Evolutionary conservation across 2,888 invertebrate species (phyloP).

Genomic region (Lepidocyrtinus sp.): DNA sequence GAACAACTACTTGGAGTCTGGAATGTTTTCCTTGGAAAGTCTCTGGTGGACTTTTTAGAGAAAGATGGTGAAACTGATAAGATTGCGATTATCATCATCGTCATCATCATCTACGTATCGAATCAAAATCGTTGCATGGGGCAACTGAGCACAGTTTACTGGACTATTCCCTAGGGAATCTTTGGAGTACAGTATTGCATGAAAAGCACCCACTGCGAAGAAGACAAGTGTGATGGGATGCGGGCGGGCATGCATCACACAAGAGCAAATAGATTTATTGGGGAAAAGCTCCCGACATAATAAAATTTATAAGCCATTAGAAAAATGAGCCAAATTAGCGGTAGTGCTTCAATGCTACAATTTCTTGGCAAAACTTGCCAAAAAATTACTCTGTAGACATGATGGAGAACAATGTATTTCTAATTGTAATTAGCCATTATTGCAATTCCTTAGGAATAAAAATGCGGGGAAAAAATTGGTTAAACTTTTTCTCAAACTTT

Average conservation of each 20-base stretch:
- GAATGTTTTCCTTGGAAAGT: neutral
- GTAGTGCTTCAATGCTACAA: slow-evolving; percentile 28
- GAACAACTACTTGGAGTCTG: too few species aligned
- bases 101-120: slow-evolving; percentile 16
- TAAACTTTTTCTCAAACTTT: neutral
- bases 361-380: neutral
- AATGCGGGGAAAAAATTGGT: neutral
- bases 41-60: neutral
- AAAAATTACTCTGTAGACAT: neutral
- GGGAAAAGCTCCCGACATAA: slow-evolving; percentile 37
- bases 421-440: slow-evolving; percentile 28
- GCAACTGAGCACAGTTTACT: neutral
- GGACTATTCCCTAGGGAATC: neutral
- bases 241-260: slow-evolving; percentile 51
- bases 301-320: slow-evolving; percentile 57
- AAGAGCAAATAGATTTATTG: slow-evolving; percentile 59
- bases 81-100: neutral
- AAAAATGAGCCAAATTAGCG: slow-evolving; percentile 59
- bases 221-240: slow-evolving; percentile 37
- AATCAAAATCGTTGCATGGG: neutral
- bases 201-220: slow-evolving; percentile 7
- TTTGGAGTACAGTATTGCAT: neutral
- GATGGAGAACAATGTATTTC: neutral
- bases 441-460: neutral
- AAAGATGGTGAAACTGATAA: too few species aligned